These are phyloP conservation scores for Idaea straminata DNA, from an alignment of 2,888 invertebrate genomes.

Conservation along the genomic window DNA sequence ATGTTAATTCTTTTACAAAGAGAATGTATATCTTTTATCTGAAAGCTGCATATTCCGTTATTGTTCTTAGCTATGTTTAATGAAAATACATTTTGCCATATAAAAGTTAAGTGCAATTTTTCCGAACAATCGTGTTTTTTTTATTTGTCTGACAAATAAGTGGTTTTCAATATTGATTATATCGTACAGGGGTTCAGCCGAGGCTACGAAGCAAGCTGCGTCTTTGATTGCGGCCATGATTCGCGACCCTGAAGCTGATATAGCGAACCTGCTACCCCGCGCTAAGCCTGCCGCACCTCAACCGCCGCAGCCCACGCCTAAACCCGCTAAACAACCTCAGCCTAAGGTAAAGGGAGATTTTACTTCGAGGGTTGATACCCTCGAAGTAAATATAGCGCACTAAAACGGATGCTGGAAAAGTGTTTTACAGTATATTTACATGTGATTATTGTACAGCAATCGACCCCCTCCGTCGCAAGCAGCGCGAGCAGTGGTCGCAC, in stretches of 20 bases:
- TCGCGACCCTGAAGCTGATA: conserved; percentile 96
- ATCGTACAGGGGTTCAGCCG: conserved; percentile 87
- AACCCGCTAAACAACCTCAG: conserved; percentile 67
- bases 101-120: background rate
- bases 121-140: background rate
- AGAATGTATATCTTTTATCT: background rate
- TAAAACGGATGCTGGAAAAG: too few relatives aligned
- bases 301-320: conserved; percentile 79
- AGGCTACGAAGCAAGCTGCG: conserved; percentile 96
- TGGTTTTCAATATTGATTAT: background rate
- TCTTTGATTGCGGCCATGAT: conserved; percentile 94
- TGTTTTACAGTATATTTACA: too few relatives aligned
- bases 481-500: conserved; percentile 91
- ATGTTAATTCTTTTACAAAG: background rate
- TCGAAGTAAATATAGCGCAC: too few relatives aligned
- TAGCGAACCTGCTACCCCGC: conserved; percentile 89
- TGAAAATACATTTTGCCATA: background rate
- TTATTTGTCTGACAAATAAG: too few relatives aligned
- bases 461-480: conserved; percentile 39
- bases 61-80: background rate
- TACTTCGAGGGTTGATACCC: too few relatives aligned
- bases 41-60: background rate
- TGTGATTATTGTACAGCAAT: too few relatives aligned
- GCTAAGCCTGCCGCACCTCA: conserved; percentile 78
- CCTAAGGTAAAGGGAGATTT: conserved; percentile 46